A percentile compares a stretch with the other conserved stretches of the same genome.
phyloP scores from a whole-genome alignment of 2,113 vertebrate species.

The Prunella himalayana region DNA sequence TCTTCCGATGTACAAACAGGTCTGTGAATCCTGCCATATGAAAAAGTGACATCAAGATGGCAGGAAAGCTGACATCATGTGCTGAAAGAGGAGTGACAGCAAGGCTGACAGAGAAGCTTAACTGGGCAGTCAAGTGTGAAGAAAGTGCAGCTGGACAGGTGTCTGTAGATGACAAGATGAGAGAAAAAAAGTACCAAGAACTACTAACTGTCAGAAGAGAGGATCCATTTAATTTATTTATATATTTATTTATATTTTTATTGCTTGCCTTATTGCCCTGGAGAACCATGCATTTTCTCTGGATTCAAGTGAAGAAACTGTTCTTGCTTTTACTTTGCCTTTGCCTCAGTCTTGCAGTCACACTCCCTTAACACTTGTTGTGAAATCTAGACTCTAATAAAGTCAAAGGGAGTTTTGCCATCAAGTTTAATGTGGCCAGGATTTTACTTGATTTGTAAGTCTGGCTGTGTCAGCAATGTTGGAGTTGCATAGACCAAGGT shows the following conservation, averaged over 20 bases:
- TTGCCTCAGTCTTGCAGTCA: conserved; percentile 25
- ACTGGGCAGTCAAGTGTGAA: not conserved
- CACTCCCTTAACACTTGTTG: not conserved
- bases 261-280: not conserved
- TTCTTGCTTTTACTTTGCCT: conserved; percentile 4
- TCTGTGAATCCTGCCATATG: not conserved
- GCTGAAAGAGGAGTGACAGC: not conserved
- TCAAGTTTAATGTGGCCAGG: not conserved
- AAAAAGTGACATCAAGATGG: not conserved
- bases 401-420: not conserved
- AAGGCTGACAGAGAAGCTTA: conserved; percentile 17
- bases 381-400: conserved; percentile 8
- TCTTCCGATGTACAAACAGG: not conserved
- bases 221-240: not conserved
- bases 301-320: not conserved
- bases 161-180: not conserved
- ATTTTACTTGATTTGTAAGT: not conserved
- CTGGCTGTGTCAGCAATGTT: not conserved
- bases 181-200: not conserved
- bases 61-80: not conserved
- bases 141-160: not conserved
- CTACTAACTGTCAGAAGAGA: not conserved
- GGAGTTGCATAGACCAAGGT: not conserved
- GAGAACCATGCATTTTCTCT: not conserved
- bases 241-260: not conserved